Conservation (phyloP, 2,797 vertebrate genomes). For the Sylvia borin region DNA sequence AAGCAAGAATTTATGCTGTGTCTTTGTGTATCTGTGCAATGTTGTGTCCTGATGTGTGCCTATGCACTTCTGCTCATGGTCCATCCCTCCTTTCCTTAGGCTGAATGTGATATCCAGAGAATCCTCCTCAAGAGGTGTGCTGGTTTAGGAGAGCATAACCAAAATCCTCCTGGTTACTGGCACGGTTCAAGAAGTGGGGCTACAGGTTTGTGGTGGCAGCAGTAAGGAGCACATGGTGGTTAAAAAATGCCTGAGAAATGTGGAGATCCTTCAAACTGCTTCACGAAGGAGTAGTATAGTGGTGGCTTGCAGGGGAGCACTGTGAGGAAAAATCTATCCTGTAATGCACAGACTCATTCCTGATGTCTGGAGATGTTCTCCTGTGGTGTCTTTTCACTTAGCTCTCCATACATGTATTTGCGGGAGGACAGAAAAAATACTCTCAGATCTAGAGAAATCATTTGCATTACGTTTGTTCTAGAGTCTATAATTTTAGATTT, state of each 20-base stretch:
- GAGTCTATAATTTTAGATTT: background rate
- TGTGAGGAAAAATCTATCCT: background rate
- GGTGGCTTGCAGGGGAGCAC: background rate
- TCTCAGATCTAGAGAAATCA: background rate
- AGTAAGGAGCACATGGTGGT: background rate
- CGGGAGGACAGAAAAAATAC: background rate
- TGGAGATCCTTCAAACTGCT: background rate
- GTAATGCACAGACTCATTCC: background rate
- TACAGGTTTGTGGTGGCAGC: background rate
- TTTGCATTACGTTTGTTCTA: background rate
- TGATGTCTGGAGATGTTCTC: background rate
- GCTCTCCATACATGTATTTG: background rate
- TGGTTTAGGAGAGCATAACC: background rate
- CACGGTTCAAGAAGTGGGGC: background rate
- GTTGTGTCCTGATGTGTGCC: background rate
- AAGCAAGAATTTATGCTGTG: background rate
- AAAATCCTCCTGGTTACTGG: background rate
- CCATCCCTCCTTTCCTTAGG: background rate
- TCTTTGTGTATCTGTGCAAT: background rate
- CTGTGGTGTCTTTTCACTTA: background rate
- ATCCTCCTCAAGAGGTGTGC: background rate
- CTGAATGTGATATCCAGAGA: background rate
- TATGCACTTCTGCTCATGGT: background rate
- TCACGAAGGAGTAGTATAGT: background rate
- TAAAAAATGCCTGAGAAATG: background rate